Evolutionary conservation across 2,888 invertebrate genomes (phyloP), one percentile per base, ranked within the genome.

Genomic region (Drosophila neutralis): DNA sequence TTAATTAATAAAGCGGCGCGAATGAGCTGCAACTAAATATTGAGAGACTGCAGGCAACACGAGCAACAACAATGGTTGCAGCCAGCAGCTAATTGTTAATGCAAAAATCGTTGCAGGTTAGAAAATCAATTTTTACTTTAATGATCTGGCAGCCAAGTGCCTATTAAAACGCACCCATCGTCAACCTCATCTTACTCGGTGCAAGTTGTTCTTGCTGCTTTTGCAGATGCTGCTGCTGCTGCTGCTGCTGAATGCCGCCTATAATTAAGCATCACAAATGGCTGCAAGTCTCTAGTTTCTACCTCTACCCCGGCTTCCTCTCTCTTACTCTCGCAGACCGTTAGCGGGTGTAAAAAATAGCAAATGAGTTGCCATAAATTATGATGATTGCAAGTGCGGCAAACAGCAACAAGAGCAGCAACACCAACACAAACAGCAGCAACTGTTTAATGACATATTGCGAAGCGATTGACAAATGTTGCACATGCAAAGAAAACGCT

Each of bases 381-480:
- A 91, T 91, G 89, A 91, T 91, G 91, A 91, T 91, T 91, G 91
- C 91, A 90, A 77, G 33, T 73, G 60, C 51, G 38, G 52, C 66
- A 62, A 62, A 56, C 33, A 21, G 52, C 72, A 48, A 36, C 49
- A 58, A 11, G 40, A 64, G 18, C 64, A 60, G 27, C 69, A 63
- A 7, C 51, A 51, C 13, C 27, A 59, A 35, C 62, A 33, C 48
- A 54, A 83, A 79, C 81, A 80, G 63, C 81, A 75, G 82, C 91
- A 91, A 90, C 91, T 89, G 87, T 83, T 82, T 91, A 91, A 91
- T 91, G 91, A 91, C 89, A 91, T 86, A 91, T 91, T 89, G 89
- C 83, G 66, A 80, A 64, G 73, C 81, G 82, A 83, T 81, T 81
- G 80, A 80, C 83, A 85, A 88, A 84, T 87, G 86, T 78, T 59